Evolutionary conservation across 1,140 invertebrate genomes (phyloP).

Genomic region (Sycophila sp.): DNA sequence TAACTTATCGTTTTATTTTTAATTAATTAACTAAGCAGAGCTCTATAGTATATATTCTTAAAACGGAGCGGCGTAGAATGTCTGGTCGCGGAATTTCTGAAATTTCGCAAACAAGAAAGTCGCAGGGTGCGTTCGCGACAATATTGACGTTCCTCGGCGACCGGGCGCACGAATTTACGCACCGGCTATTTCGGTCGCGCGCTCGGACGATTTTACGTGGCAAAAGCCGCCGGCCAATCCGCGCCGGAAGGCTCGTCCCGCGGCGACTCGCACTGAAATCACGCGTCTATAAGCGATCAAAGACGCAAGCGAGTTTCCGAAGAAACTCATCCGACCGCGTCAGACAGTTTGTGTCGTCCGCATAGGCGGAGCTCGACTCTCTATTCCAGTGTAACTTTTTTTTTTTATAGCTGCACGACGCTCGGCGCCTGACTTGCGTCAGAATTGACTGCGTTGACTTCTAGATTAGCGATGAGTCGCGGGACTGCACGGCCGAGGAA

Average conservation of each 20-base stretch:
- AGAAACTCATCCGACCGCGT: too few species aligned
- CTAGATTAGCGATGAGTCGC: too few species aligned
- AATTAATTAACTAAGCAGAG: too few species aligned
- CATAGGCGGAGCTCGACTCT: too few species aligned
- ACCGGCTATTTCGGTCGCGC: neutral
- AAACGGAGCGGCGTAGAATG: too few species aligned
- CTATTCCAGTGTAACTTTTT: too few species aligned
- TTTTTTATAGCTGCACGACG: neutral
- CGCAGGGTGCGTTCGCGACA: neutral
- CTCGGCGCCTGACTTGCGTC: neutral
- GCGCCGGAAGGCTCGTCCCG: neutral
- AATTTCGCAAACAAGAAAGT: neutral
- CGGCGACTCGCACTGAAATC: neutral
- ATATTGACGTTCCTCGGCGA: neutral
- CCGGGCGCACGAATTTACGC: neutral
- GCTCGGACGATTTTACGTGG: constrained; percentile 13
- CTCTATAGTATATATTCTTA: too few species aligned
- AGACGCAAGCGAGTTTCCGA: neutral
- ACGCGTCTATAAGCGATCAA: neutral
- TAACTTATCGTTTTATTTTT: too few species aligned
- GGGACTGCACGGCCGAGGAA: too few species aligned
- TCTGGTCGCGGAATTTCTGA: too few species aligned
- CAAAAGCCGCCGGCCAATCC: neutral
- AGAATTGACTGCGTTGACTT: too few species aligned
- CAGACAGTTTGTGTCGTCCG: too few species aligned